These are phyloP conservation scores for Oreochromis grahami DNA, from an alignment of 2,797 vertebrate genomes.

Conservation along the genomic window DNA sequence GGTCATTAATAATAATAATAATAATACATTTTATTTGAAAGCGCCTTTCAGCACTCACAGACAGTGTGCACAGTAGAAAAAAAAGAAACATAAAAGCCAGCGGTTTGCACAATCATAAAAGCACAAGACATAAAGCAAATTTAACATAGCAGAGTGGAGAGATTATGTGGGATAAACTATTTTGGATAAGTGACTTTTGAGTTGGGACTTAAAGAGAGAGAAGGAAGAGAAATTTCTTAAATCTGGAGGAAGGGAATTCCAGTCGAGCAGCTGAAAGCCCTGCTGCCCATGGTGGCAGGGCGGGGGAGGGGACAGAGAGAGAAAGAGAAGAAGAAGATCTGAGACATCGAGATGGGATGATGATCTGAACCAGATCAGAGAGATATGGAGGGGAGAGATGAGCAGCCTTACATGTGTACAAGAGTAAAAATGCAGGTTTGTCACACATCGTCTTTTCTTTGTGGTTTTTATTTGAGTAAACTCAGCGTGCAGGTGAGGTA, in stretches of 20 bases:
- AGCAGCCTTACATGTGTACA: fast-evolving
- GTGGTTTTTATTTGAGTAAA: not conserved
- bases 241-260: not conserved
- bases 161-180: not conserved
- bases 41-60: not conserved
- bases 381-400: not conserved
- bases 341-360: not conserved
- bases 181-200: not conserved
- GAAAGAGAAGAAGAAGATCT: not conserved
- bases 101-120: not conserved
- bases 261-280: not conserved
- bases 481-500: not conserved
- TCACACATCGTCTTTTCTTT: not conserved
- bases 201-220: not conserved
- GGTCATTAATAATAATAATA: not conserved
- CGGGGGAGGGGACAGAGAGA: fast-evolving
- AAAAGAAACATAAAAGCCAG: not conserved
- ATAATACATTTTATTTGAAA: not conserved
- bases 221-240: not conserved
- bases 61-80: not conserved
- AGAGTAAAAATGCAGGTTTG: not conserved
- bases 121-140: not conserved
- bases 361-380: not conserved
- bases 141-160: not conserved
- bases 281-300: fast-evolving